These are phyloP conservation scores for Amblyjoppa proteus DNA, from an alignment of 2,888 invertebrate genomes.

Conservation along the genomic window DNA sequence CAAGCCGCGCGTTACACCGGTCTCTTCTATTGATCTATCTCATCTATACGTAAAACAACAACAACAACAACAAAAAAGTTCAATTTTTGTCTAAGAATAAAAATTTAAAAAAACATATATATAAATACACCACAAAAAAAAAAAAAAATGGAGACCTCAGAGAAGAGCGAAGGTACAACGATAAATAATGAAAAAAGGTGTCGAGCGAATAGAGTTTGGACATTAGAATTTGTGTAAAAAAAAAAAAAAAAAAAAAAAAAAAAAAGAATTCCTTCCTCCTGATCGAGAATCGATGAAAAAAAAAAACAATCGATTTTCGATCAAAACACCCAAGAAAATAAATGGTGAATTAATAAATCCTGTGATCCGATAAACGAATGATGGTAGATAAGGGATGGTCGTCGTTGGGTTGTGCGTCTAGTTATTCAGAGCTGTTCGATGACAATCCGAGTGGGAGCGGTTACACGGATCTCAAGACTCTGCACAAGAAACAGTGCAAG, in stretches of 20 bases:
- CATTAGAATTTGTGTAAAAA: neutral
- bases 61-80: slow-evolving; percentile 55
- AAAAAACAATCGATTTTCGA: neutral
- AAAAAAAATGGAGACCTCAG: neutral
- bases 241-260: neutral
- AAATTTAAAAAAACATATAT: neutral
- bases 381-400: slow-evolving; percentile 83
- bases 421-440: slow-evolving; percentile 80
- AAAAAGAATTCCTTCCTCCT: neutral
- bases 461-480: slow-evolving; percentile 79
- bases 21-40: neutral
- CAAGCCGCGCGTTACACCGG: neutral
- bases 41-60: slow-evolving; percentile 9
- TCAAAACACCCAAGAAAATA: slow-evolving; percentile 4
- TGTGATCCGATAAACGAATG: slow-evolving; percentile 73
- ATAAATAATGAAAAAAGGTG: neutral
- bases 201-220: neutral
- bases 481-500: slow-evolving; percentile 80
- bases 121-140: neutral
- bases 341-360: slow-evolving; percentile 17
- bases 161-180: neutral
- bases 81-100: neutral
- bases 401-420: slow-evolving; percentile 76
- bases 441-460: slow-evolving; percentile 75
- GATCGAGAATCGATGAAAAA: slow-evolving; percentile 2